Evolutionary conservation across 1,140 invertebrate species (phyloP).

Genomic region (Triops longicaudatus): DNA sequence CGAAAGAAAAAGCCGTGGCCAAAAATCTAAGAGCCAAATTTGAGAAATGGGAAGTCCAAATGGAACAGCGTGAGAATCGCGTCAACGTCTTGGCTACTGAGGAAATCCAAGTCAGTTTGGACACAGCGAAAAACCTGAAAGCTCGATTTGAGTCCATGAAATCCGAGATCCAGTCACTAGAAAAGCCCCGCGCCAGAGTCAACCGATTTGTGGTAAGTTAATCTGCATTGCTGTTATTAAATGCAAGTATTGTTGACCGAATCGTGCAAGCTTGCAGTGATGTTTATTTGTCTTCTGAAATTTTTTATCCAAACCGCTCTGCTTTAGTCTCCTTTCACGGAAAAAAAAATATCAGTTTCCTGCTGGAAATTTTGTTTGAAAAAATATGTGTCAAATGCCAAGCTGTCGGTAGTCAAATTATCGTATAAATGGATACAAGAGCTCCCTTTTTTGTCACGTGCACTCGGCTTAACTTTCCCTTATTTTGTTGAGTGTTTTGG

Average conservation of each 20-base stretch:
- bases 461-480: too few relatives aligned
- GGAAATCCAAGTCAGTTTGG: conserved; percentile 45
- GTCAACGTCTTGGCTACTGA: conserved; percentile 35
- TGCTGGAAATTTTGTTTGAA: too few relatives aligned
- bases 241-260: neutral
- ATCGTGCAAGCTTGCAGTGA: too few relatives aligned
- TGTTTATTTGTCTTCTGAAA: too few relatives aligned
- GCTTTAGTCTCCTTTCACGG: too few relatives aligned
- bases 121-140: conserved; percentile 67
- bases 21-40: conserved; percentile 81
- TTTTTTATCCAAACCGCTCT: too few relatives aligned
- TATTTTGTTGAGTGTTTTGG: too few relatives aligned
- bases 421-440: too few relatives aligned
- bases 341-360: too few relatives aligned
- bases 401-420: too few relatives aligned
- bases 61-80: conserved; percentile 41
- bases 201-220: conserved; percentile 76
- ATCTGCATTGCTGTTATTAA: neutral
- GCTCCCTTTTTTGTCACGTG: too few relatives aligned
- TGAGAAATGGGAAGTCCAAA: conserved; percentile 73
- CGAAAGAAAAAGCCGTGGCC: conserved; percentile 67
- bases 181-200: conserved; percentile 56
- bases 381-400: too few relatives aligned
- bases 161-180: conserved; percentile 43
- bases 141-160: conserved; percentile 75